A percentile compares a stretch with the other conserved stretches of the same genome.
phyloP scores from a whole-genome alignment of 2,888 invertebrate species.

The Lissocephala sabroskyi region DNA sequence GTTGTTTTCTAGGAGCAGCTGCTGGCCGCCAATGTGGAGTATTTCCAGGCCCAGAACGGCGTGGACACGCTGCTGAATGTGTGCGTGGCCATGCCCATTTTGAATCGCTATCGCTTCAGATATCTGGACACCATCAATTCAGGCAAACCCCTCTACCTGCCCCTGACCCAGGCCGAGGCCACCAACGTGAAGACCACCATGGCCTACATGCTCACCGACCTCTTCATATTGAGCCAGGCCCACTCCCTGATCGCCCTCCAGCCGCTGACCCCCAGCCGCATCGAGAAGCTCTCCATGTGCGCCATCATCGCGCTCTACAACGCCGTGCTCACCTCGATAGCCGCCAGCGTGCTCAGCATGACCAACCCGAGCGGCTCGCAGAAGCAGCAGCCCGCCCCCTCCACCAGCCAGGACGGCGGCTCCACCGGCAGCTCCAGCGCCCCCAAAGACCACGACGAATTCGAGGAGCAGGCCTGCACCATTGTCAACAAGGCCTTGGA shows the following conservation, averaged over 20 bases:
- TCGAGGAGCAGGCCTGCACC: constrained; percentile 85
- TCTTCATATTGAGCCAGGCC: constrained; percentile 84
- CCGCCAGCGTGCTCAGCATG: constrained; percentile 77
- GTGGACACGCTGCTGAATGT: constrained; percentile 87
- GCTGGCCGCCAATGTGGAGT: constrained; percentile 82
- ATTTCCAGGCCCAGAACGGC: constrained; percentile 86
- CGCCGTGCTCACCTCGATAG: constrained; percentile 81
- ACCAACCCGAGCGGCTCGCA: constrained; percentile 75
- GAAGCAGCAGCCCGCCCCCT: constrained; percentile 68
- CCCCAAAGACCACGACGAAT: constrained; percentile 79
- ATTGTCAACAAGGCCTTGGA: constrained; percentile 92
- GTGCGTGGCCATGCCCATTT: constrained; percentile 82
- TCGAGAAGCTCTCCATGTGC: constrained; percentile 85
- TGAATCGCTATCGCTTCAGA: constrained; percentile 75
- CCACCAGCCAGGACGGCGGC: constrained; percentile 3
- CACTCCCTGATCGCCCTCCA: constrained; percentile 90
- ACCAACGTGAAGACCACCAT: constrained; percentile 80
- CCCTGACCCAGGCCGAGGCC: constrained; percentile 81
- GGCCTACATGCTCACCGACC: constrained; percentile 86
- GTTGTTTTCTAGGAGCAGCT: constrained; percentile 80
- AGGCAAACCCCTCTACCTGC: constrained; percentile 79
- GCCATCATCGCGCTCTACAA: constrained; percentile 89
- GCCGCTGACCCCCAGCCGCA: constrained; percentile 87
- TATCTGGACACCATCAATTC: constrained; percentile 73
- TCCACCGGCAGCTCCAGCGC: constrained; percentile 13